A percentile compares a stretch with the other conserved stretches of the same genome.
Evolutionary conservation across 2,113 vertebrate genomes (phyloP).

Genomic region (Phrynosoma blainvillii): DNA sequence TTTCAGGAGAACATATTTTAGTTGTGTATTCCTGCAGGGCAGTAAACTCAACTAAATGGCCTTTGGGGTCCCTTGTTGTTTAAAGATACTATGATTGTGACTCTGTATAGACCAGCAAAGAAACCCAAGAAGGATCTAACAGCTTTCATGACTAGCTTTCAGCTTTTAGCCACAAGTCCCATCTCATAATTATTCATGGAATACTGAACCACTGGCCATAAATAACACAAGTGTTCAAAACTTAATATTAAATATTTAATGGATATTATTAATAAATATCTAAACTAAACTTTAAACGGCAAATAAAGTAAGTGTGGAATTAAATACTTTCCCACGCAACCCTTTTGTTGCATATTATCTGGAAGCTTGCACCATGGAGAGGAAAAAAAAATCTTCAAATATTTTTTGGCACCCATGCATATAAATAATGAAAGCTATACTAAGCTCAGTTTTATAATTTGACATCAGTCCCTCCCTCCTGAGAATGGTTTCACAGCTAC

Average conservation of each 20-base stretch:
- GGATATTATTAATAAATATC: no score
- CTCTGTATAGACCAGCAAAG: not conserved
- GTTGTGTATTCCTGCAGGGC: no score
- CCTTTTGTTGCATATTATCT: not conserved
- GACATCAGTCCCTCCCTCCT: constrained; percentile 4
- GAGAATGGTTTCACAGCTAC: constrained; percentile 15
- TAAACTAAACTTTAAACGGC: not conserved
- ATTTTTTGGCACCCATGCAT: not conserved
- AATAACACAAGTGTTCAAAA: not conserved
- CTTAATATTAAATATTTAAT: not conserved
- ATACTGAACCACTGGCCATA: not conserved
- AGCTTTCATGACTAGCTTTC: not conserved
- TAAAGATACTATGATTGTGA: no score
- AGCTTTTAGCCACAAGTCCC: not conserved
- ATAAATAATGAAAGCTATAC: not conserved
- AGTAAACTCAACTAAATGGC: no score
- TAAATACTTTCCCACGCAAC: not conserved
- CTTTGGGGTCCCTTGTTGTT: no score
- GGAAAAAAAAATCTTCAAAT: not conserved
- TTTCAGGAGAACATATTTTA: no score
- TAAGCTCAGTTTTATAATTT: not conserved
- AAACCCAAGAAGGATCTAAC: not conserved
- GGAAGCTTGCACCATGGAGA: not conserved
- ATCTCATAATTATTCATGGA: not conserved
- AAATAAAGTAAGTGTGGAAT: not conserved